Evolutionary conservation across 2,113 vertebrate genomes (phyloP), one percentile per base, ranked within the genome.

Genomic region (Anolis sagrei): DNA sequence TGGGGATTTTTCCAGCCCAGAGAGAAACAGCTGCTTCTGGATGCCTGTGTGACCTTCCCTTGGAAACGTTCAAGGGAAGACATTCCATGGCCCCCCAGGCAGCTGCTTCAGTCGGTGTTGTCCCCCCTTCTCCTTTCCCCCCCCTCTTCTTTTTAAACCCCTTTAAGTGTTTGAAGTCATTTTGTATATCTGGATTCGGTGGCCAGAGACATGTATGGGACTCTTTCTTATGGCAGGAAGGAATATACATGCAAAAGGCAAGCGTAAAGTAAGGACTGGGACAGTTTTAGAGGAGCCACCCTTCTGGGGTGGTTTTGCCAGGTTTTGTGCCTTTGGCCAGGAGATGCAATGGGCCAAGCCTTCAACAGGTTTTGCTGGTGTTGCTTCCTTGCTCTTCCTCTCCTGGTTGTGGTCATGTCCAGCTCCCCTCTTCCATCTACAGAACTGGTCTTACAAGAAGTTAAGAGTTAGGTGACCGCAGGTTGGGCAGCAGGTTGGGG

Each of bases 31-130:
- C 64, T 85, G 83, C 76, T 44, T 13, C 23, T 54, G 10, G 18
- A 78, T 77, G 27, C 48, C 19, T 62, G 61, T 32, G n/a, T 66
- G 73, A 76, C 61, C 73, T 62, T 29, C 49, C 64, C 49, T 66
- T 34, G 74, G 36, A 77, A 76, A 62, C 39, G 54, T 83, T 21
- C 54, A 74, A 44, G 32, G n/a, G 14, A 62, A 62, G 70, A 62
- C 27, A 78, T 84, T 69, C 76, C 62, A 58, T 8, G 34, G 48
- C 39, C 68, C 73, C 62, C 82, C 62, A 48, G 61, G 23, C 74
- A 79, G 83, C 75, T 78, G 75, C 66, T 85, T 58, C 75, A 34
- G 48, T 64, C 13, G 66, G 49, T 77, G 23, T 23, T 39, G 13
- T 44, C 23, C 32, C n/a, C 29, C 21, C 39, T 76, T 25, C 75